A percentile compares a stretch with the other conserved stretches of the same genome.
phyloP scores from a whole-genome alignment of 2,888 invertebrate species.

The Shargacucullia verbasci region DNA sequence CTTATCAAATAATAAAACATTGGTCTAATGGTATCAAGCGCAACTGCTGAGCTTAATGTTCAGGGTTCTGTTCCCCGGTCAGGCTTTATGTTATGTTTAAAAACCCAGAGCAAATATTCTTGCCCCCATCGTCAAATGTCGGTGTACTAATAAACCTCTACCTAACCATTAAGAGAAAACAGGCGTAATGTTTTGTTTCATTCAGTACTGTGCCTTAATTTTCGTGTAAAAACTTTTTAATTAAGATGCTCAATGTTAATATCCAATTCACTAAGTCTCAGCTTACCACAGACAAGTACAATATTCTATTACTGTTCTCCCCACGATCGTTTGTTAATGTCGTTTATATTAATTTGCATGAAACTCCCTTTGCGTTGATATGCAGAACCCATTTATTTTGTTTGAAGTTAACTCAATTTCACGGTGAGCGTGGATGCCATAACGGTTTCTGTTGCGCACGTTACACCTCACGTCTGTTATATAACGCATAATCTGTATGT shows the following conservation, averaged over 20 bases:
- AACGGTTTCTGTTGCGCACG: constrained; percentile 32
- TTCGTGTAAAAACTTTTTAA: no score
- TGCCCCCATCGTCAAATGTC: no score
- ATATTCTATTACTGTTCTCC: constrained; percentile 32
- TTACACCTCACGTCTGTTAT: constrained; percentile 22
- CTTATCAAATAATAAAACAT: no score
- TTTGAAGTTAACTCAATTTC: constrained; percentile 79
- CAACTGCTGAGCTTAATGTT: no score
- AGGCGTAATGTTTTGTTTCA: no score
- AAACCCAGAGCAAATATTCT: no score
- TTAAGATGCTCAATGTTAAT: background rate
- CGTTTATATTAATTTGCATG: constrained; percentile 65
- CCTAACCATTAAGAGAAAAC: no score
- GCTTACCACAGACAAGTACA: constrained; percentile 8
- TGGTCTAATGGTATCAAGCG: no score
- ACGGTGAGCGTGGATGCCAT: constrained; percentile 60
- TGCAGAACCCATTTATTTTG: constrained; percentile 68
- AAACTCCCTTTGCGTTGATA: constrained; percentile 63
- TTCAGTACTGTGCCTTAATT: no score
- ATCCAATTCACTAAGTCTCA: constrained; percentile 10
- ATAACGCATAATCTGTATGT: background rate
- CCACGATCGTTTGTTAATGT: constrained; percentile 55
- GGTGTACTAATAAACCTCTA: no score
- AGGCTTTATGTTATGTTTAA: no score
- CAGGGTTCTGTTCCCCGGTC: no score